These are phyloP conservation scores for Gobius niger DNA, from an alignment of 2,113 vertebrate species.

Conservation along the genomic window DNA sequence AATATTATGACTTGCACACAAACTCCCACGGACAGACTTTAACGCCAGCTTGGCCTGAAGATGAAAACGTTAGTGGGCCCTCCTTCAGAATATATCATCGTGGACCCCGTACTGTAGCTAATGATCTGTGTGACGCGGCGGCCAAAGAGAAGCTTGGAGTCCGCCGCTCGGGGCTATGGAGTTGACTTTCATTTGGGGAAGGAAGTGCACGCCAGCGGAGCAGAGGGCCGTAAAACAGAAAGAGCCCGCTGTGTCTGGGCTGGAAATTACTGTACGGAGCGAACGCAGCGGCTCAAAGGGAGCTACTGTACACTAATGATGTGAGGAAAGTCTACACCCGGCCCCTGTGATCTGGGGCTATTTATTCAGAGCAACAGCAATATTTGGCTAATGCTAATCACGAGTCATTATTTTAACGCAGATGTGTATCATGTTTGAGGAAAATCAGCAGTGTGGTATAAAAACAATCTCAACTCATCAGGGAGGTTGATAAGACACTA, in stretches of 20 bases:
- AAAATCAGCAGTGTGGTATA: not conserved
- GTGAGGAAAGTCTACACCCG: slow-evolving; percentile 6
- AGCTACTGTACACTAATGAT: slow-evolving; percentile 41
- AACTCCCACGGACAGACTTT: slow-evolving; percentile 10
- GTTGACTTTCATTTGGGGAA: slow-evolving; percentile 45
- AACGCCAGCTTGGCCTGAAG: slow-evolving; percentile 25
- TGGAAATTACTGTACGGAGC: slow-evolving; percentile 9
- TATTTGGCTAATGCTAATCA: slow-evolving; percentile 23
- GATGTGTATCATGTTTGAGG: not conserved
- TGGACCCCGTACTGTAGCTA: slow-evolving; percentile 35
- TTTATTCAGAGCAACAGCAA: slow-evolving; percentile 26
- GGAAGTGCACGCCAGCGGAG: slow-evolving; percentile 53
- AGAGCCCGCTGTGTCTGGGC: slow-evolving; percentile 47
- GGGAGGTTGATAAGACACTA: no score
- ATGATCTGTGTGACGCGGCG: slow-evolving; percentile 28
- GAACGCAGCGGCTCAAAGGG: slow-evolving; percentile 45
- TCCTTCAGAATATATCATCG: slow-evolving; percentile 30
- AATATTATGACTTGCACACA: slow-evolving; percentile 10
- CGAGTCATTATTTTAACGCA: slow-evolving; percentile 19
- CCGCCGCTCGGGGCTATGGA: slow-evolving; percentile 24
- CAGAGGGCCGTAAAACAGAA: slow-evolving; percentile 59
- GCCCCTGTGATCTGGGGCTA: slow-evolving; percentile 3
- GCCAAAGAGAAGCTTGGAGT: slow-evolving; percentile 21
- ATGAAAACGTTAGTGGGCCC: slow-evolving; percentile 28
- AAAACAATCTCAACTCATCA: not conserved